These are phyloP conservation scores for Oscheius sp. DNA, from an alignment of 2,888 invertebrate species.

Conservation along the genomic window DNA sequence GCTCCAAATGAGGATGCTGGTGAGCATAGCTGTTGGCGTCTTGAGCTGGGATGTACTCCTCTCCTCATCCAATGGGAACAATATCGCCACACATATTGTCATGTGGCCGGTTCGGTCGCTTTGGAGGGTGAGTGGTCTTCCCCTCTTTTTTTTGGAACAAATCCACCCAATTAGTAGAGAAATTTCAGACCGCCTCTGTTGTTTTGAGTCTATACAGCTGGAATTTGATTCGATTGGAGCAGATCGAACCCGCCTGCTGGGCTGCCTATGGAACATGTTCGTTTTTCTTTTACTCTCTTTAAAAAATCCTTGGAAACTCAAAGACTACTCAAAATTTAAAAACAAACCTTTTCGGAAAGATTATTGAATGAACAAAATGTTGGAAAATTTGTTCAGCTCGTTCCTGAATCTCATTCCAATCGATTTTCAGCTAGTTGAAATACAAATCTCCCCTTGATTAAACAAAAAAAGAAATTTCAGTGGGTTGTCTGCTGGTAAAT, in stretches of 20 bases:
- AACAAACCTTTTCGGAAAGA: slow-evolving; percentile 7
- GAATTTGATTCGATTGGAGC: slow-evolving; percentile 32
- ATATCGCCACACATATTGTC: slow-evolving; percentile 56
- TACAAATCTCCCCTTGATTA: not conserved
- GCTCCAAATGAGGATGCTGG: slow-evolving; percentile 45
- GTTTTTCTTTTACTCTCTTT: not conserved
- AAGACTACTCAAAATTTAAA: slow-evolving; percentile 1
- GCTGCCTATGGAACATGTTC: slow-evolving; percentile 51
- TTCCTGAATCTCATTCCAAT: too few relatives aligned
- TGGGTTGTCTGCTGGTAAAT: slow-evolving; percentile 58
- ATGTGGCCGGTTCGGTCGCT: slow-evolving; percentile 62
- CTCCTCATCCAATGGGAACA: slow-evolving; percentile 55
- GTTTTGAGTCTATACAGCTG: slow-evolving; percentile 42
- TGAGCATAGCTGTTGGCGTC: slow-evolving; percentile 48
- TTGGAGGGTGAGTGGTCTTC: slow-evolving; percentile 47
- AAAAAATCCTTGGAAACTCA: too few relatives aligned
- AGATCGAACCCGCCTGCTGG: slow-evolving; percentile 45
- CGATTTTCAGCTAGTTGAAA: not conserved
- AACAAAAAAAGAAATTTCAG: slow-evolving; percentile 14
- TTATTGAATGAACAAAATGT: not conserved
- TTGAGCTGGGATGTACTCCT: slow-evolving; percentile 63
- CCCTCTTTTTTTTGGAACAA: not conserved
- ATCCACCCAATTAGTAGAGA: not conserved
- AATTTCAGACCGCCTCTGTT: slow-evolving; percentile 45
- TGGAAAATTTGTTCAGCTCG: not conserved